phyloP scores from a whole-genome alignment of 2,113 vertebrate genomes.

The Podarcis cretensis region DNA sequence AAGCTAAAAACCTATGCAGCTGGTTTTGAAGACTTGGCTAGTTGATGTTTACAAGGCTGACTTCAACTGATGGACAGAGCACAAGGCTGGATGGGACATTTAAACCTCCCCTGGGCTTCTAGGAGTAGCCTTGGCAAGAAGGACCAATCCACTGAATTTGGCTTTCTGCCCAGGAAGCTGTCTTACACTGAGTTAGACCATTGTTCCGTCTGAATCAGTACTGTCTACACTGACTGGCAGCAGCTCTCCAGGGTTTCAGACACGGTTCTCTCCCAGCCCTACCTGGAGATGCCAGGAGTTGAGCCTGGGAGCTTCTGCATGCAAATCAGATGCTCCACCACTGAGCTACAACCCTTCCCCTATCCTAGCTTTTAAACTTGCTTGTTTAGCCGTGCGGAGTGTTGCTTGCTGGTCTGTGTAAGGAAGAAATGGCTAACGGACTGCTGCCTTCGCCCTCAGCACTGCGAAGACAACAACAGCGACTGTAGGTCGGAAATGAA shows the following conservation, averaged over 20 bases:
- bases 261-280: too few relatives aligned
- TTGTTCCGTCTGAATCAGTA: too few relatives aligned
- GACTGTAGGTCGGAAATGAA: conserved; percentile 84
- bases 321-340: too few relatives aligned
- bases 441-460: conserved; percentile 52
- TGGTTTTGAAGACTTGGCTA: too few relatives aligned
- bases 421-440: not conserved
- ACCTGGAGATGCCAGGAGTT: too few relatives aligned
- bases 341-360: too few relatives aligned
- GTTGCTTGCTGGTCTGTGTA: not conserved
- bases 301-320: too few relatives aligned
- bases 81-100: not conserved
- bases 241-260: too few relatives aligned
- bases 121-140: not conserved
- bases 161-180: not conserved
- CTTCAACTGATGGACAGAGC: not conserved
- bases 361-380: not conserved
- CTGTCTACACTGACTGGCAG: too few relatives aligned
- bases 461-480: conserved; percentile 76
- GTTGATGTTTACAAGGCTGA: not conserved
- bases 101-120: not conserved
- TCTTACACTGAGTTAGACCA: too few relatives aligned
- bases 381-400: not conserved
- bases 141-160: not conserved
- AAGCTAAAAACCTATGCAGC: too few relatives aligned